Base-by-base conservation (phyloP, 2,888 invertebrate genomes). In the Hypomecis atomaria region DNA sequence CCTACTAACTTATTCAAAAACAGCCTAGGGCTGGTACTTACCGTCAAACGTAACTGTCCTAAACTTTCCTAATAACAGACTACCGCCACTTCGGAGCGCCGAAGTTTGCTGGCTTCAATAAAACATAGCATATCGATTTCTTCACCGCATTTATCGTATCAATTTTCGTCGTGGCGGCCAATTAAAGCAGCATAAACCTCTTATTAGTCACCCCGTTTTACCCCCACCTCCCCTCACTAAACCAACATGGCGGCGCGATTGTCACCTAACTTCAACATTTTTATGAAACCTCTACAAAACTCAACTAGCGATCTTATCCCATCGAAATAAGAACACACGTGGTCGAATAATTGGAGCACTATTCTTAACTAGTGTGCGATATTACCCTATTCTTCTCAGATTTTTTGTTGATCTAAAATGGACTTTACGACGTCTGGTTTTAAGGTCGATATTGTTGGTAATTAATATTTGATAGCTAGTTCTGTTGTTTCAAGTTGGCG, bases 191-290 rank as follows among this genome's bases (percentile, higher is more conserved):
- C 79, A 85, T 90, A 88, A 91, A 89, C 87, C 88, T 82, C 87
- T 88, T 89, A 89, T 86, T 88, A 90, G 83, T 83, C 88, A 86
- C 89, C 90, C 90, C 82, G 56, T 60, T 64, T 60, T 38, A 65
- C 60, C 81, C 74, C 85, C 88, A 86, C 83, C 73, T 81, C 74
- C 75, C 82, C 79, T 81, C 77, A 81, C 85, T 86, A 88, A 89
- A 88, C 86, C 90, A 92, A 92, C 87, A 92, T 92, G 92, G 92
- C 92, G 89, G 86, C 87, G 85, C 81, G 81, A 85, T 90, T 91
- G 90, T 92, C 91, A 92, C 91, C 90, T 92, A 85, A 75, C 82
- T 81, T 77, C 76, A 83, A 82, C 76, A 72, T 75, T 75, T 73
- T 43, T 37, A 40, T 8, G 52, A 71, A 61, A 54, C 59, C 56